Base-by-base conservation (phyloP, 2,888 invertebrate genomes). In the Linnaemya vulpina region DNA sequence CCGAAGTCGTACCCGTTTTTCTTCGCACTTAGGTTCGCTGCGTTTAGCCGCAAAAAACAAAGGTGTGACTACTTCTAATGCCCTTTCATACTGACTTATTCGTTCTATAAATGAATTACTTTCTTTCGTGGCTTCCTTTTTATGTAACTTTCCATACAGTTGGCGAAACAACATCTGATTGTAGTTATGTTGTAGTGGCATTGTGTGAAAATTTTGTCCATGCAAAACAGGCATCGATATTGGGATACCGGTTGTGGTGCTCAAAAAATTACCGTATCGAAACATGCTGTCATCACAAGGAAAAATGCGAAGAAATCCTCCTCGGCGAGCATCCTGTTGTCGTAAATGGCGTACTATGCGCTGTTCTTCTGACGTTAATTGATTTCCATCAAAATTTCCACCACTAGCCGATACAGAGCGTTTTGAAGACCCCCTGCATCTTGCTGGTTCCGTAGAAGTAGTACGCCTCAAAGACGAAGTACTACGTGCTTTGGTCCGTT, bases 221-320 rank as follows among this genome's bases (percentile, higher is more conserved):
- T 93, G 94, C 30, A 94, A 91, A 2, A 94, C 93, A 46, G 94
- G 93, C 4, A 95, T 95, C 75, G 95, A 94, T 60, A 96, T 94
- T 0, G 96, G 96, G 88, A 96, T 94, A 71, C 97, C 97, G 30
- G 95, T 95, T 65, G 94, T 93, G 0, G 96, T 94, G 93, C 97
- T 96, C 63, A 97, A 93, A 90, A 96, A 97, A 89, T 95, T 95
- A 15, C 96, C 95, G 91, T 97, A 97, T 90, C 95, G 95, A 90
- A 95, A 94, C 97, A 98, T 98, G 22, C 97, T 96, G 91, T 97
- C 97, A 85, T 96, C 94, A 25, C 97, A 96, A 22, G 98, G 98
- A 93, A 98, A 98, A 88, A 98, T 97, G 65, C 98, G 93, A 11
- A 98, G 96, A 93, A 96, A 98, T 40, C 98, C 98, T 3, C 97